These are phyloP conservation scores for Pseudorasbora parva DNA, from an alignment of 2,113 vertebrate species.

Conservation along the genomic window DNA sequence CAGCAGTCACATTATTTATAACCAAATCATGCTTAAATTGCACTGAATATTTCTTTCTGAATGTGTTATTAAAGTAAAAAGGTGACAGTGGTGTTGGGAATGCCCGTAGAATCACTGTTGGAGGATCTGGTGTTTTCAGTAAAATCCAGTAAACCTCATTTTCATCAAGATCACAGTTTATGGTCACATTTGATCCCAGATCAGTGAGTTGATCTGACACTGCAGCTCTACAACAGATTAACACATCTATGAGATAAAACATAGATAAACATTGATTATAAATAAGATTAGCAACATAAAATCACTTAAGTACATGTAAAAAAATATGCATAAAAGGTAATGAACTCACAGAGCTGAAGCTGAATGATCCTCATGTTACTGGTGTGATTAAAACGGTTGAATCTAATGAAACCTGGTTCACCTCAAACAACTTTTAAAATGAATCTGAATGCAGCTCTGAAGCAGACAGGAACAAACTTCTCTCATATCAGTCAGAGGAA, in stretches of 20 bases:
- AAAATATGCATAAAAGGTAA: not conserved
- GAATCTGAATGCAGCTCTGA: not conserved
- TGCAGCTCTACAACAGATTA: not conserved
- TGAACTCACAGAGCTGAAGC: conserved; percentile 1
- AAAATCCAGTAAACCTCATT: conserved; percentile 18
- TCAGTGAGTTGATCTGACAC: not conserved
- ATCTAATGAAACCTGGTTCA: not conserved
- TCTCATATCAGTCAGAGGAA: not conserved
- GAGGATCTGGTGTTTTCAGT: not conserved
- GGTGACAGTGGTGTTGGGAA: accelerated
- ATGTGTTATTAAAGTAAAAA: no score
- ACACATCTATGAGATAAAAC: not conserved
- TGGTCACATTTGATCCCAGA: conserved; percentile 9
- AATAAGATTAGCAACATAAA: not conserved
- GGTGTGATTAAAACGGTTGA: not conserved
- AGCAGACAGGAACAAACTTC: not conserved
- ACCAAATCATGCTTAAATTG: not conserved
- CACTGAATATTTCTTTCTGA: not conserved
- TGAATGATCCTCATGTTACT: not conserved
- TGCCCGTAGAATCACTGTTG: no score
- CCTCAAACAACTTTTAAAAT: not conserved
- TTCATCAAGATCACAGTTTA: conserved; percentile 33
- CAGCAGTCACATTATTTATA: not conserved
- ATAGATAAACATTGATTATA: not conserved
- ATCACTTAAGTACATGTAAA: not conserved